phyloP scores from a whole-genome alignment of 2,797 vertebrate genomes.

The Cirrhinus mrigala region DNA sequence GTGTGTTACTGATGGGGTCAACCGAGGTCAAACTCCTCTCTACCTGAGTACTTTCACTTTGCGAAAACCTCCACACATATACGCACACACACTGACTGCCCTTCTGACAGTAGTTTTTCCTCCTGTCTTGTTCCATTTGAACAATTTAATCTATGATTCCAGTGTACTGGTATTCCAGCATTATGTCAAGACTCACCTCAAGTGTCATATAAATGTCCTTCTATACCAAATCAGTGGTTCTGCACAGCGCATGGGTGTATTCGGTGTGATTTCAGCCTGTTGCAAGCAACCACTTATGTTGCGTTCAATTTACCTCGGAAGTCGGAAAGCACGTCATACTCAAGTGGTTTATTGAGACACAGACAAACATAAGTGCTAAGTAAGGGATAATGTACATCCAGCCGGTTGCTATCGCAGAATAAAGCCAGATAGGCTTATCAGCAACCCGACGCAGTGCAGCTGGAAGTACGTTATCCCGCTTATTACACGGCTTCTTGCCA shows the following conservation, averaged over 20 bases:
- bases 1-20: slow-evolving; percentile 30
- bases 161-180: not conserved
- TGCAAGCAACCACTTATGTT: no score
- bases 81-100: slow-evolving; percentile 14
- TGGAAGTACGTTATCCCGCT: no score
- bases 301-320: no score
- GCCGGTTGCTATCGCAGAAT: no score
- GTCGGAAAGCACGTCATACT: no score
- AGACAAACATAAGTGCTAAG: no score
- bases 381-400: no score
- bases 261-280: not conserved
- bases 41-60: slow-evolving; percentile 38
- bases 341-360: no score
- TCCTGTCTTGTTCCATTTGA: slow-evolving; percentile 17
- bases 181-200: slow-evolving; percentile 27
- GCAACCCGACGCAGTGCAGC: no score
- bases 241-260: not conserved
- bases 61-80: slow-evolving; percentile 9
- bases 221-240: not conserved
- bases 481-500: no score
- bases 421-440: no score
- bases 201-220: slow-evolving; percentile 15
- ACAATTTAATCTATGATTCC: slow-evolving; percentile 34
- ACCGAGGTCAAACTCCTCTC: slow-evolving; percentile 30
- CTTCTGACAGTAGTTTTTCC: slow-evolving; percentile 26